Evolutionary conservation across 2,797 vertebrate species (phyloP), one percentile per base, ranked within the genome.

Genomic region (Fistularia commersonii): DNA sequence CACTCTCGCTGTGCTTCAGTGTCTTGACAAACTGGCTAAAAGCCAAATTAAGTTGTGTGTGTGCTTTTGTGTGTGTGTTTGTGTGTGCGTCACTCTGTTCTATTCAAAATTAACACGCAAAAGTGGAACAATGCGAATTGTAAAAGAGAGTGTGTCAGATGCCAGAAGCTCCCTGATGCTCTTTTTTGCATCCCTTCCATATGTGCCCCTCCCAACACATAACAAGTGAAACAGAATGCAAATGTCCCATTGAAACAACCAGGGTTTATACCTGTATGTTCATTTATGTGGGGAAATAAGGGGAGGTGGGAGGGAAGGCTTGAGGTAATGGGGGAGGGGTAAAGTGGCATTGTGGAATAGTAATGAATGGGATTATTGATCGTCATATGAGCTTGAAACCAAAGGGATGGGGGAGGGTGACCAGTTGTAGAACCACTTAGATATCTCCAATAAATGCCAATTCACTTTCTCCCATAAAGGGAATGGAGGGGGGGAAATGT

Each of bases 1-100:
- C 66, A 53, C 68, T 60, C 79, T 75, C 3, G 66, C 81, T 82
- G 81, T 63, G 82, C 76, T 77, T 77, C 82, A 84, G 70, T 61
- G 64, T 74, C 69, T 78, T 69, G 49, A 67, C 51, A 56, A 64
- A 54, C 40, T 61, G 72, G 73, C 61, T 39, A 44, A 44, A 45
- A 41, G 66, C 57, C 76, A 60, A 23, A 64, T 40, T 8, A 57
- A 23, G 48, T 32, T 14, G 34, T 60, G 36, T 55, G 34, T 57
- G 46, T 73, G 37, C n/a, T n/a, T n/a, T n/a, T n/a, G n/a, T n/a
- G n/a, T 14, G 34, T 60, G 36, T 55, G 34, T 57, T 43, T 73
- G 23, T 23, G 23, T 23, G 23, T 23, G 23, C 4, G 23, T 23
- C 23, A 23, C 23, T 37, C 33, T 46, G 12, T 45, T 61, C 45